Base-by-base conservation (phyloP, 2,113 vertebrate species). In the Melanotaenia duboulayi region DNA sequence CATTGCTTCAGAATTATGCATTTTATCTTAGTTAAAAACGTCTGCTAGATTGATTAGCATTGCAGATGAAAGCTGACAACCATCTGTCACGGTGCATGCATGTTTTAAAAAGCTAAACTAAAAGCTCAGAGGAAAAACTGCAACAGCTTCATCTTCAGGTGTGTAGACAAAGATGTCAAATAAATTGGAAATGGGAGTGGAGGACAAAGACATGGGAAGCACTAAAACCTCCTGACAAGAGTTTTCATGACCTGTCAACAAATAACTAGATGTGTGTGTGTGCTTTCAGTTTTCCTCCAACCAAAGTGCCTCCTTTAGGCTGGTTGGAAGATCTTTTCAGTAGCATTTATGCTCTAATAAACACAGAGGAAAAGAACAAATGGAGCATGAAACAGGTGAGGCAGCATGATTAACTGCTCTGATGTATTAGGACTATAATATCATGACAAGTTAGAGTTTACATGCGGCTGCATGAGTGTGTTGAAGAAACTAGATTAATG, bases 191-290 rank as follows among this genome's bases (percentile, higher is more conserved):
- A 46, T 39, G 64, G 20, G 65, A 78, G 63, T 65, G 42, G 81
- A 65, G 67, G 82, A 74, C 63, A 79, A 73, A 80, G 69, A 78
- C 81, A 63, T 32, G 69, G 71, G 58, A 83, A 78, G 64, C 61
- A 40, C 20, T 12, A 11, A 60, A 51, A 22, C 59, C 28, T 32
- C 14, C 69, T 78, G 75, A 85, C 69, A 60, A n/a, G 65, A 68
- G 66, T 61, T 58, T 70, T 85, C 72, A 80, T 17, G 65, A 70
- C 63, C 80, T 62, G 61, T 83, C 64, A 74, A 54, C 65, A 78
- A 23, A 56, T 71, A 17, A 58, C 37, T 77, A 1, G 25, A 35
- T 25, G 19, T 69, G 63, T 63, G 48, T 66, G 48, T 40, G 37
- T 24, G 55, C 57, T 40, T 14, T 50, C 22, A 17, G 32, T 59